A percentile compares a stretch with the other conserved stretches of the same genome.
Conservation (phyloP, 2,888 invertebrate genomes). For the Ypsolopha sequella region DNA sequence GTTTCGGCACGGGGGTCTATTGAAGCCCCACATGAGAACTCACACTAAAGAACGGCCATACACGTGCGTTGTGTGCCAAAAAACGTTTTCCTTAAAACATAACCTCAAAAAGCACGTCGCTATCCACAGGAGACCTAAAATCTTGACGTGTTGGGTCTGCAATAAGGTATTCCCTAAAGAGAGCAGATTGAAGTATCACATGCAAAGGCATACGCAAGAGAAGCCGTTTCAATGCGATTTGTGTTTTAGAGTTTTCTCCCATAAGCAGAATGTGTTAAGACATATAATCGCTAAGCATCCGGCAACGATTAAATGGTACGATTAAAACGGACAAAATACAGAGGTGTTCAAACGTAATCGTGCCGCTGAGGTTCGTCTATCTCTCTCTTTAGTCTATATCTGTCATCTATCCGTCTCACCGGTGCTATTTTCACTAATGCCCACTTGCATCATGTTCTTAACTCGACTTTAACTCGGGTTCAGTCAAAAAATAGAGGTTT, state of each 20-base stretch:
- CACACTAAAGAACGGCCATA: conserved; percentile 38
- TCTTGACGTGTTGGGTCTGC: conserved; percentile 38
- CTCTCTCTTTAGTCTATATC: too few species aligned
- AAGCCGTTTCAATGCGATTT: conserved; percentile 36
- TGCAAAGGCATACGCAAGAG: conserved; percentile 35
- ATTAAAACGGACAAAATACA: too few species aligned
- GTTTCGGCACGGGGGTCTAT: conserved; percentile 21
- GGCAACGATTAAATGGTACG: not conserved
- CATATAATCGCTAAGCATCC: conserved; percentile 49
- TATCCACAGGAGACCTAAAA: conserved; percentile 32
- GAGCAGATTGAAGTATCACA: conserved; percentile 42
- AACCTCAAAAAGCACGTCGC: conserved; percentile 39
- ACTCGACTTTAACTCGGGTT: too few species aligned
- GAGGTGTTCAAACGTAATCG: too few species aligned
- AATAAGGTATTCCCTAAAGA: conserved; percentile 41
- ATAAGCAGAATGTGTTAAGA: conserved; percentile 40
- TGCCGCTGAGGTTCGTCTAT: too few species aligned
- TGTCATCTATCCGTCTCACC: too few species aligned
- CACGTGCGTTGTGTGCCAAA: conserved; percentile 31
- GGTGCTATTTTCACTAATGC: too few species aligned
- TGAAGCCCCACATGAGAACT: conserved; percentile 32
- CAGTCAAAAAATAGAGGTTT: too few species aligned
- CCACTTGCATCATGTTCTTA: too few species aligned
- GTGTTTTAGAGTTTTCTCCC: conserved; percentile 41
- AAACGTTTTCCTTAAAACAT: conserved; percentile 38